phyloP scores from a whole-genome alignment of 1,140 invertebrate species.

The Lanistes nyassanus region DNA sequence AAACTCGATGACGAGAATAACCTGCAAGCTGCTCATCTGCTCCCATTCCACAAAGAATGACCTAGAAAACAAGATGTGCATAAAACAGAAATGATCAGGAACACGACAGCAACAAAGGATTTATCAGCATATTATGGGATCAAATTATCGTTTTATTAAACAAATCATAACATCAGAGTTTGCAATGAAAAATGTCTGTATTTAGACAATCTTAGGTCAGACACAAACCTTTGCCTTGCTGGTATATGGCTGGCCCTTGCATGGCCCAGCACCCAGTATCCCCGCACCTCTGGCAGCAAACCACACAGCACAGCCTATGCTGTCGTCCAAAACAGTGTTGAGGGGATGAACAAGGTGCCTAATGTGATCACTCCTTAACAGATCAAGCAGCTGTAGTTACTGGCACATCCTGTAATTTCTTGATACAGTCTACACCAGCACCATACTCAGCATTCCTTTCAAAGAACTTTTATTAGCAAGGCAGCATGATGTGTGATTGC shows the following conservation, averaged over 20 bases:
- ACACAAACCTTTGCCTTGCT: conserved; percentile 75
- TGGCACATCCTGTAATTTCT: too few relatives aligned
- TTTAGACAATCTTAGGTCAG: background rate
- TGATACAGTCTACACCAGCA: too few relatives aligned
- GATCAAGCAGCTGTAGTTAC: background rate
- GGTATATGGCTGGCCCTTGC: conserved; percentile 31
- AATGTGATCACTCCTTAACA: conserved; percentile 71
- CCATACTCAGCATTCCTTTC: too few relatives aligned
- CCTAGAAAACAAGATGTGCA: conserved; percentile 65
- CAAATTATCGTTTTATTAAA: conserved; percentile 3
- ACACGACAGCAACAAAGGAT: background rate
- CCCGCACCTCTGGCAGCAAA: conserved; percentile 87
- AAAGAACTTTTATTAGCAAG: too few relatives aligned
- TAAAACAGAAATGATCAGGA: too few relatives aligned
- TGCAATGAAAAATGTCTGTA: background rate
- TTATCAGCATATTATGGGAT: background rate
- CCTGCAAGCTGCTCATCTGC: conserved; percentile 97
- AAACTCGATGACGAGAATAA: conserved; percentile 87
- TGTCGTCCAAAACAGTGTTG: conserved; percentile 92
- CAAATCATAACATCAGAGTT: conserved; percentile 3
- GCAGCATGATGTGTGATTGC: too few relatives aligned
- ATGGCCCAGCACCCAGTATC: conserved; percentile 46
- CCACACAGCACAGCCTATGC: conserved; percentile 91
- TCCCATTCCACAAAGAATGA: conserved; percentile 91
- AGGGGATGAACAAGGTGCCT: conserved; percentile 79